Conservation (phyloP, 1,140 invertebrate genomes). For the Drosophila carrolli region DNA sequence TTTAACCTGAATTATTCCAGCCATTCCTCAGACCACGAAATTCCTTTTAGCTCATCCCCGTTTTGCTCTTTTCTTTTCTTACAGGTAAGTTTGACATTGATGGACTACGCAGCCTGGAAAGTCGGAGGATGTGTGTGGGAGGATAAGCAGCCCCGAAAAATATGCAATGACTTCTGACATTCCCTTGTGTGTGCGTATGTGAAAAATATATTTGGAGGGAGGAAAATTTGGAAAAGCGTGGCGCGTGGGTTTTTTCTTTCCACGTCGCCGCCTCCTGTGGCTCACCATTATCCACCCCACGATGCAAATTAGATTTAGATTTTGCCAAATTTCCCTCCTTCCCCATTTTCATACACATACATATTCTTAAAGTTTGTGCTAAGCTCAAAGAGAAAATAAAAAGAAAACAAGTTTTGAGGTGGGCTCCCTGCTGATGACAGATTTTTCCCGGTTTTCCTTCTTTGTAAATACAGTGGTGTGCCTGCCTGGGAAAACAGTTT, state of each 20-base stretch:
- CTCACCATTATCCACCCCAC: constrained; percentile 31
- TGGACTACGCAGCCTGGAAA: constrained; percentile 51
- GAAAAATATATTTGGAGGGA: neutral
- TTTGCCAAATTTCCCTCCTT: constrained; percentile 19
- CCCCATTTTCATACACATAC: neutral
- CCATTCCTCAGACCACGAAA: constrained; percentile 24
- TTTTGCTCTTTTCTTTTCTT: constrained; percentile 36
- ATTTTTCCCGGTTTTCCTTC: constrained; percentile 14
- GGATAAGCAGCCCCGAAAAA: constrained; percentile 7
- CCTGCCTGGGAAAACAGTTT: constrained; percentile 22
- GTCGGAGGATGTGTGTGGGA: constrained; percentile 12
- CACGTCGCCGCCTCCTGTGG: constrained; percentile 23
- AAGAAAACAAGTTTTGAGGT: constrained; percentile 11
- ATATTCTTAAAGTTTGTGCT: constrained; percentile 34
- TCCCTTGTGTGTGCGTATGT: constrained; percentile 16
- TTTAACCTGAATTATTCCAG: constrained; percentile 50
- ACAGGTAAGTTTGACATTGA: constrained; percentile 80
- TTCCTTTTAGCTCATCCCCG: constrained; percentile 27
- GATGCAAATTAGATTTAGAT: constrained; percentile 74
- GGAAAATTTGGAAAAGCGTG: constrained; percentile 26
- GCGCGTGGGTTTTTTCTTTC: constrained; percentile 22
- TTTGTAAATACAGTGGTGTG: constrained; percentile 12
- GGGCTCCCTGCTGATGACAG: constrained; percentile 38
- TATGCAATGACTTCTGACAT: constrained; percentile 52
- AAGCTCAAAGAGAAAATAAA: constrained; percentile 15